These are phyloP conservation scores for Ceratitis capitata DNA, from an alignment of 1,140 invertebrate genomes.

Conservation along the genomic window DNA sequence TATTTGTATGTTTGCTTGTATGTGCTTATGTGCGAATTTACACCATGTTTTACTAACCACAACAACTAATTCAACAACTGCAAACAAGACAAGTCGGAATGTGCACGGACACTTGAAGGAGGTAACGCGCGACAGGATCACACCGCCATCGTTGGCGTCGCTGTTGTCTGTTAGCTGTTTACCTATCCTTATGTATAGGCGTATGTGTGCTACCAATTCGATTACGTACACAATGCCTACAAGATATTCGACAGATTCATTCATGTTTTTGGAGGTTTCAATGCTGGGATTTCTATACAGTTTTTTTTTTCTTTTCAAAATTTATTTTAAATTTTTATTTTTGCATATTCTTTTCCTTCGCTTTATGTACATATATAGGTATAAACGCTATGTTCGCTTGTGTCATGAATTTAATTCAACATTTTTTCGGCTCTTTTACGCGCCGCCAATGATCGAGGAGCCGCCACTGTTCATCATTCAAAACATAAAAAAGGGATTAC, in stretches of 20 bases:
- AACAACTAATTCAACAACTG: slow-evolving; percentile 44
- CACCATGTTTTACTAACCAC: slow-evolving; percentile 46
- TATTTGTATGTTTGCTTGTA: not conserved
- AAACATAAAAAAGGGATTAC: not conserved
- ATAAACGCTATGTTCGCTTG: not conserved
- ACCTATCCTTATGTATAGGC: too few relatives aligned
- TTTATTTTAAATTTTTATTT: not conserved
- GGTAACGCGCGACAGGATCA: slow-evolving; percentile 30
- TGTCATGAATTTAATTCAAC: slow-evolving; percentile 31
- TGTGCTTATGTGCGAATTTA: slow-evolving; percentile 31
- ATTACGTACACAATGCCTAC: slow-evolving; percentile 16
- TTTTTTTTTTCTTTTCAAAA: not conserved
- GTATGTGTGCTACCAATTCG: slow-evolving; percentile 43
- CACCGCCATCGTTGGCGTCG: not conserved
- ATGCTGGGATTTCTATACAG: too few relatives aligned
- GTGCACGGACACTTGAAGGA: not conserved
- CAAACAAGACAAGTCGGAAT: not conserved
- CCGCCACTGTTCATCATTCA: not conserved
- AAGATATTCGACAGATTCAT: slow-evolving; percentile 22
- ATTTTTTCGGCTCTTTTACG: slow-evolving; percentile 23
- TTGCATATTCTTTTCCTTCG: not conserved
- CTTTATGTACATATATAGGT: not conserved
- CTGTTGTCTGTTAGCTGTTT: slow-evolving; percentile 16
- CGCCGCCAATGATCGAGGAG: slow-evolving; percentile 14
- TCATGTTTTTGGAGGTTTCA: slow-evolving; percentile 17